Conservation (phyloP, 1,140 invertebrate genomes). For the Stenopsyche tienmushanensis region DNA sequence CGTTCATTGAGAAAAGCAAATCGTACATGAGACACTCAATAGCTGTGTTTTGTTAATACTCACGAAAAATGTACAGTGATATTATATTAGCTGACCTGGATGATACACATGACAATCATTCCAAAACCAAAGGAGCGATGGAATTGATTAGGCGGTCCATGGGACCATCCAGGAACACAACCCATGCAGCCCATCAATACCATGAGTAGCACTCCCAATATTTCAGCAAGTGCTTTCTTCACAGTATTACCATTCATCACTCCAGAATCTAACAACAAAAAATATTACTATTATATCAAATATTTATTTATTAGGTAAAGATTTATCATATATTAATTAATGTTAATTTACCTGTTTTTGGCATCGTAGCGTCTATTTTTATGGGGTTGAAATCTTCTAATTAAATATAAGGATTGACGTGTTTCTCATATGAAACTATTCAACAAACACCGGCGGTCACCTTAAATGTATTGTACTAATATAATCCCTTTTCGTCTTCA, state of each 20-base stretch:
- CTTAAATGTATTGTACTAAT: no score
- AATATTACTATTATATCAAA: no score
- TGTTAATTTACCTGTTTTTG: no score
- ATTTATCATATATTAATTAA: no score
- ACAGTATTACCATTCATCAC: background rate
- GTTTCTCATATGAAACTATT: no score
- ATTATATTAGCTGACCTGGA: slow-evolving; percentile 53
- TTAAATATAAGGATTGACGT: background rate
- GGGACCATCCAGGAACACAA: slow-evolving; percentile 50
- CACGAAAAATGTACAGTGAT: background rate
- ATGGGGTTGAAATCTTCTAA: no score
- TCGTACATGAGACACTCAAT: no score
- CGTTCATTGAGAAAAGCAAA: no score
- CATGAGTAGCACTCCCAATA: slow-evolving; percentile 72
- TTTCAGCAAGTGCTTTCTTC: slow-evolving; percentile 52
- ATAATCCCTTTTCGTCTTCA: no score
- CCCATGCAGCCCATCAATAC: slow-evolving; percentile 76
- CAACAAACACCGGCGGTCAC: no score
- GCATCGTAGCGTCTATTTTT: no score
- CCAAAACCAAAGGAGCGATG: slow-evolving; percentile 68
- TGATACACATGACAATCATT: slow-evolving; percentile 64
- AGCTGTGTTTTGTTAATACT: background rate
- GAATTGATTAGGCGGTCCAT: slow-evolving; percentile 52
- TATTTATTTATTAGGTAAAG: no score
- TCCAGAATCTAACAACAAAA: background rate